Conservation (phyloP, 2,113 vertebrate genomes). For the Ramphastos sulfuratus region DNA sequence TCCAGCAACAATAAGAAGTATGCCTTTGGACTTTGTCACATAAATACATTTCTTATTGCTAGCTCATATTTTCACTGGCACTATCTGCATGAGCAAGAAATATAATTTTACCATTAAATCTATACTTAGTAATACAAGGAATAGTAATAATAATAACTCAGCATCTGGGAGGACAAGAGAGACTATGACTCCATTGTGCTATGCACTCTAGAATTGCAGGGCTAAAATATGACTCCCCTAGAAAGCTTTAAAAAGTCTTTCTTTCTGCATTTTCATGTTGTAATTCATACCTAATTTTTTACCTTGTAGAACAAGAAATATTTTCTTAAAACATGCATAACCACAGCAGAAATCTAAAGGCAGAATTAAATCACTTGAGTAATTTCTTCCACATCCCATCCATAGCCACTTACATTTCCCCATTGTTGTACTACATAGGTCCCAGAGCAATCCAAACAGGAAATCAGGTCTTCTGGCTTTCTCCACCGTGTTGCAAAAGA, state of each 20-base stretch:
- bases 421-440: not conserved
- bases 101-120: not conserved
- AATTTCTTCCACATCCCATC: not conserved
- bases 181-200: not conserved
- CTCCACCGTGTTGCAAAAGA: constrained; percentile 38
- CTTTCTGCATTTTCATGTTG: not conserved
- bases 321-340: not conserved
- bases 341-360: not conserved
- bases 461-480: constrained; percentile 50
- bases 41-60: not conserved
- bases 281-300: not conserved
- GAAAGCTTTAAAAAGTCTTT: not conserved
- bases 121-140: not conserved
- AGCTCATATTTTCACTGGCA: not conserved
- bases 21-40: not conserved
- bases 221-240: not conserved
- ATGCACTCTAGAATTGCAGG: not conserved
- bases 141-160: not conserved
- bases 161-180: not conserved
- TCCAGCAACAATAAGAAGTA: not conserved
- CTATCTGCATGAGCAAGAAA: not conserved
- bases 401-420: not conserved
- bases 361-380: not conserved
- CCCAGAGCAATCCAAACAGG: constrained; percentile 12
- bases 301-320: not conserved